These are phyloP conservation scores for Morpho achilles DNA, from an alignment of 2,888 invertebrate species.

Conservation along the genomic window DNA sequence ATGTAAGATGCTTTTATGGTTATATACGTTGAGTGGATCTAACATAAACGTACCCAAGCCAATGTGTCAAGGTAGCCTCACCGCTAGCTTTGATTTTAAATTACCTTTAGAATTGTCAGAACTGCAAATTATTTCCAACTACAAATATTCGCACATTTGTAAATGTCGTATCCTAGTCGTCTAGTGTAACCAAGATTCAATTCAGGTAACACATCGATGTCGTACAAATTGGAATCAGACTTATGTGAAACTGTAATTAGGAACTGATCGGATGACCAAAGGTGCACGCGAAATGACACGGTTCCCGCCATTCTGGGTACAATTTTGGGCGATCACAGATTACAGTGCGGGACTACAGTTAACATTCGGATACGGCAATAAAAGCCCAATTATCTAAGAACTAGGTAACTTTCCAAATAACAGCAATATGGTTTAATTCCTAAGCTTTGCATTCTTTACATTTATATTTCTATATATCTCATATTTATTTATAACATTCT, in stretches of 20 bases:
- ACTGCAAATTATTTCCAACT: too few relatives aligned
- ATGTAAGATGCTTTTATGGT: too few relatives aligned
- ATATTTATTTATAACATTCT: too few relatives aligned
- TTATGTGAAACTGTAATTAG: constrained; percentile 50
- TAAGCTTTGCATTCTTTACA: too few relatives aligned
- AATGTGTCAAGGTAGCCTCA: too few relatives aligned
- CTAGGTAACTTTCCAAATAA: too few relatives aligned
- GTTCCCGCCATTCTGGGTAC: constrained; percentile 56
- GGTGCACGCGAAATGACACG: constrained; percentile 65
- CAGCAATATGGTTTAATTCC: background rate
- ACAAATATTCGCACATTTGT: background rate
- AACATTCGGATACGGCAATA: constrained; percentile 34
- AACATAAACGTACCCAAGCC: too few relatives aligned
- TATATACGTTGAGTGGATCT: too few relatives aligned
- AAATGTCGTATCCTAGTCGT: background rate
- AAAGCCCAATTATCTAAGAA: too few relatives aligned
- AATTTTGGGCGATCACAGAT: constrained; percentile 64
- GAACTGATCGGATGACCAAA: constrained; percentile 44
- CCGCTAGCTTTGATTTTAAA: too few relatives aligned
- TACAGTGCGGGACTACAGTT: constrained; percentile 59
- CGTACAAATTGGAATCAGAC: constrained; percentile 47
- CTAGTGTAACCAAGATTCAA: background rate
- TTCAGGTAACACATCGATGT: constrained; percentile 22
- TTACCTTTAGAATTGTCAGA: too few relatives aligned
- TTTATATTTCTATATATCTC: too few relatives aligned